A percentile compares a stretch with the other conserved stretches of the same genome.
Evolutionary conservation across 2,113 vertebrate genomes (phyloP).

Genomic region (Coregonus clupeaformis): DNA sequence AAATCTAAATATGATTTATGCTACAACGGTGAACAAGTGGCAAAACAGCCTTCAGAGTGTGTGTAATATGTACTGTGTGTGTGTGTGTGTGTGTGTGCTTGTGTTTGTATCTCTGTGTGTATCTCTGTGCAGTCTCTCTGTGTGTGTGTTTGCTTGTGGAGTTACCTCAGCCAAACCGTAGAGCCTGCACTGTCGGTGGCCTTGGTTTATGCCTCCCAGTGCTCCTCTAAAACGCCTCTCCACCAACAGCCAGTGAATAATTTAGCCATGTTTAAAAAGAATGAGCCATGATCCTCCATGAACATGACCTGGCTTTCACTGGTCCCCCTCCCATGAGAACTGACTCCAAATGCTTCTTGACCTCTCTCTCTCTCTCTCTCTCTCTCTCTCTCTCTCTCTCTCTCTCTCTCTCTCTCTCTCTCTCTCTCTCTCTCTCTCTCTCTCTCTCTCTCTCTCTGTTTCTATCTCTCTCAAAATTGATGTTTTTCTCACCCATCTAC

Average conservation of each 20-base stretch:
- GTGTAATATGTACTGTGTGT: not conserved
- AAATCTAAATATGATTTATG: too few relatives aligned
- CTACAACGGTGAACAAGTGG: too few relatives aligned
- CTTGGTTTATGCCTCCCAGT: constrained; percentile 37
- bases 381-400: constrained; percentile 28
- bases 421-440: constrained; percentile 27
- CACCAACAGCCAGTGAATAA: constrained; percentile 53
- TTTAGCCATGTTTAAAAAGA: constrained; percentile 46
- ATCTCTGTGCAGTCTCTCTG: not conserved
- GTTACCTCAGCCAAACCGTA: not conserved
- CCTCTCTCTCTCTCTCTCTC: constrained; percentile 26
- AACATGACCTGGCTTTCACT: constrained; percentile 35
- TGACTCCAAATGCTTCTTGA: not conserved
- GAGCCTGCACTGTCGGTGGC: constrained; percentile 19
- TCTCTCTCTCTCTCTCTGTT: constrained; percentile 27
- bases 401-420: constrained; percentile 23
- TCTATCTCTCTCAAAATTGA: too few relatives aligned
- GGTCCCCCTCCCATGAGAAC: not conserved
- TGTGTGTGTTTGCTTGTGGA: constrained; percentile 7
- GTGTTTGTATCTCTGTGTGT: not conserved
- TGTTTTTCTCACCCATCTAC: too few relatives aligned
- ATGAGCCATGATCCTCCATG: constrained; percentile 37
- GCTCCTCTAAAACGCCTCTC: constrained; percentile 22
- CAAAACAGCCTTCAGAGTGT: not conserved
- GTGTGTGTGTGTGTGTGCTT: not conserved